Percentiles rank a stretch among this genome's conserved stretches.
Conservation (phyloP, 2,888 invertebrate species). For the Acleris literana region DNA sequence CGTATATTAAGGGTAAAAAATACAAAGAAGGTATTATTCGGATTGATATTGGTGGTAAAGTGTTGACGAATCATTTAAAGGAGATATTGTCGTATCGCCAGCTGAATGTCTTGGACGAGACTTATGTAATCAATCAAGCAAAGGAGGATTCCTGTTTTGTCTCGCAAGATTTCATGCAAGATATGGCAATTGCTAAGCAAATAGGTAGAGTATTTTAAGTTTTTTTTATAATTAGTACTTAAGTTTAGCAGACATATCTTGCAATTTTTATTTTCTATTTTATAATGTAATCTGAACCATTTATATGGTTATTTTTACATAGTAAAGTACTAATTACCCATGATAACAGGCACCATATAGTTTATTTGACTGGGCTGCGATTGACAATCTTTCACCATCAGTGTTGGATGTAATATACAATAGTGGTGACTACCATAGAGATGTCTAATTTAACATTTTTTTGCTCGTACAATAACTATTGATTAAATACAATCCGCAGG, state of each 20-base stretch:
- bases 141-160: constrained; percentile 99
- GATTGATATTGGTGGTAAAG: constrained; percentile 98
- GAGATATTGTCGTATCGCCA: constrained; percentile 98
- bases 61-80: constrained; percentile 98
- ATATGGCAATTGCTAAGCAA: constrained; percentile 87
- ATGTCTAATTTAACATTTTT: background rate
- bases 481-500: constrained; percentile 53
- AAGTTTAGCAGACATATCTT: background rate
- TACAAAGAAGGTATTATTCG: constrained; percentile 87
- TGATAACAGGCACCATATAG: no score
- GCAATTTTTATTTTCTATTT: no score
- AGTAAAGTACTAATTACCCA: no score
- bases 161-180: constrained; percentile 90
- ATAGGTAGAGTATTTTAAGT: constrained; percentile 55
- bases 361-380: no score
- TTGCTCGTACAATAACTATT: background rate
- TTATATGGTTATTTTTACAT: no score
- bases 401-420: no score
- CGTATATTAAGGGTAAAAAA: constrained; percentile 92
- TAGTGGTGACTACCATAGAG: no score
- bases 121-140: constrained; percentile 98
- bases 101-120: constrained; percentile 99
- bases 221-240: background rate
- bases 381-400: no score
- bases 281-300: no score